phyloP scores from a whole-genome alignment of 2,888 invertebrate species.

The Sialis fuliginosa region DNA sequence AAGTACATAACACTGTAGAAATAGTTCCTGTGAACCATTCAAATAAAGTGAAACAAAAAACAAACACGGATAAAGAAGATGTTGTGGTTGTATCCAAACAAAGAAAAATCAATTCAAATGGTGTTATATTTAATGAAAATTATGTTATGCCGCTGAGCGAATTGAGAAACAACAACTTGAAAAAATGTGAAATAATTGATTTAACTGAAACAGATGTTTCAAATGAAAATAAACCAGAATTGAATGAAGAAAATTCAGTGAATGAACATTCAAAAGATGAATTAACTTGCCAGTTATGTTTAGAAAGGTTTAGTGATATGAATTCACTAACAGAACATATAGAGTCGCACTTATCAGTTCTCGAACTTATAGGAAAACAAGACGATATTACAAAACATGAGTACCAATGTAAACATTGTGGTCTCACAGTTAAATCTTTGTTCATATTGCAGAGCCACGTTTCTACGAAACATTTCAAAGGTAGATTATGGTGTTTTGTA shows the following conservation, averaged over 20 bases:
- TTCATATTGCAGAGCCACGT: slow-evolving; percentile 2
- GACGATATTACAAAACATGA: neutral
- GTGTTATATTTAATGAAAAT: too few species aligned
- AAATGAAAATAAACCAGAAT: neutral
- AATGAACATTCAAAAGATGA: slow-evolving; percentile 6
- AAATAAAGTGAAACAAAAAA: neutral
- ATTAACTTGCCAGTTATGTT: slow-evolving; percentile 16
- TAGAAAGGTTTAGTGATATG: slow-evolving; percentile 12
- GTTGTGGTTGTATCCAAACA: neutral
- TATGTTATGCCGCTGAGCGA: too few species aligned
- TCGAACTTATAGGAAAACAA: slow-evolving; percentile 5
- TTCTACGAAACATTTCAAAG: slow-evolving; percentile 2
- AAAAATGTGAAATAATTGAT: neutral
- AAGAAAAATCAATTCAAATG: neutral
- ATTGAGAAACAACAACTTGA: too few species aligned
- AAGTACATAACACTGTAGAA: slow-evolving; percentile 8
- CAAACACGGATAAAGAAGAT: neutral
- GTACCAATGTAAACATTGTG: neutral
- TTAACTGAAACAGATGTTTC: neutral
- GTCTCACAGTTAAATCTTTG: neutral
- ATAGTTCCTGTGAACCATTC: neutral
- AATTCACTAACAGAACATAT: slow-evolving; percentile 15
- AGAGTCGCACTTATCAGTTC: slow-evolving; percentile 13
- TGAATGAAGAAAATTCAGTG: neutral
- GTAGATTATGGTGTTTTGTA: slow-evolving; percentile 11